These are phyloP conservation scores for Mesorhabditis sp. DNA, from an alignment of 2,888 invertebrate species.

Conservation along the genomic window DNA sequence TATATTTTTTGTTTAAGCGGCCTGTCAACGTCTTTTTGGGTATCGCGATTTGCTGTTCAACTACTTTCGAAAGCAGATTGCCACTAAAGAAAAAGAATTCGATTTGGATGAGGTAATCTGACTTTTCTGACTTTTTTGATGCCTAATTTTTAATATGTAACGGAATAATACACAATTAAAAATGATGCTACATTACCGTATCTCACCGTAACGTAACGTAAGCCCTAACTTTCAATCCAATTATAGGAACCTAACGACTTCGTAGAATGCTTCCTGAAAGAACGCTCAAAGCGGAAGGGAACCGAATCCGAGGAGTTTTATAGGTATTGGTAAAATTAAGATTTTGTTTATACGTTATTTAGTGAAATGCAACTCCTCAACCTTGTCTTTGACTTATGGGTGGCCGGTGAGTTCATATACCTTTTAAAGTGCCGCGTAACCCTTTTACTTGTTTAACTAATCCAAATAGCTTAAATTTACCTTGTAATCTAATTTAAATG, in stretches of 20 bases:
- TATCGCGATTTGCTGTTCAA: background rate
- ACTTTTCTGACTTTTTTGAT: background rate
- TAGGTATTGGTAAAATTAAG: too few species aligned
- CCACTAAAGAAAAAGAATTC: background rate
- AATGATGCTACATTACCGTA: too few species aligned
- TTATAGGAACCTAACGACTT: background rate
- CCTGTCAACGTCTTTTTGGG: background rate
- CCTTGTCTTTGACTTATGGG: constrained; percentile 1
- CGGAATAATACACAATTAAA: too few species aligned
- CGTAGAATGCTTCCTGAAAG: constrained; percentile 1
- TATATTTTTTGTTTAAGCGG: background rate
- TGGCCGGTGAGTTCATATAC: background rate
- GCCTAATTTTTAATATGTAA: background rate
- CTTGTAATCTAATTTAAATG: too few species aligned
- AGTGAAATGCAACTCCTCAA: background rate
- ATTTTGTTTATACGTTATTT: too few species aligned
- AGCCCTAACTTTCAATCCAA: too few species aligned
- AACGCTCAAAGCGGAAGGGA: background rate
- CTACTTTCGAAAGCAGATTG: background rate
- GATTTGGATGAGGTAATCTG: constrained; percentile 4
- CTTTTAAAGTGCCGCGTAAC: too few species aligned
- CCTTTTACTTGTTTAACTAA: too few species aligned
- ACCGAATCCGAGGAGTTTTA: background rate
- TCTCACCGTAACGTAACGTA: too few species aligned
- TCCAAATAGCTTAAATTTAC: too few species aligned